phyloP scores from a whole-genome alignment of 2,797 vertebrate genomes.

The Simalia tracyae region DNA sequence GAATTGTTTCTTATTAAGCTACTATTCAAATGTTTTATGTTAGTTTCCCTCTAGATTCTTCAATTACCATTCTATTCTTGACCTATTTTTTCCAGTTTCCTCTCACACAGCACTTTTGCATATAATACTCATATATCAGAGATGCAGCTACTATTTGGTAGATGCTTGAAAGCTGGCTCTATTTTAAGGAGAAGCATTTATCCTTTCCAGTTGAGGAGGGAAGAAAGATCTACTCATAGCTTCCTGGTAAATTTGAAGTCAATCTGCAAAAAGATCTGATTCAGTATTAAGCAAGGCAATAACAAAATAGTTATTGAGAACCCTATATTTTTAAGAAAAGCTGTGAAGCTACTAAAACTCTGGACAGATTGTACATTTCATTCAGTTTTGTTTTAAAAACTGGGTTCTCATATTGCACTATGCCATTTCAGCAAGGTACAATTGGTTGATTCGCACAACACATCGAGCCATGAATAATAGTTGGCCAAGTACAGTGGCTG shows the following conservation, averaged over 20 bases:
- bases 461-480: not conserved
- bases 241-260: not conserved
- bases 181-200: not conserved
- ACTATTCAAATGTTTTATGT: conserved; percentile 11
- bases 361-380: not conserved
- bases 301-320: not conserved
- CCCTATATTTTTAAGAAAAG: not conserved
- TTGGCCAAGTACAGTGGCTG: not conserved
- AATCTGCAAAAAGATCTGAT: not conserved
- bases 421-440: not conserved
- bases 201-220: not conserved
- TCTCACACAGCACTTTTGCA: not conserved
- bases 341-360: not conserved
- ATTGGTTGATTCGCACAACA: not conserved
- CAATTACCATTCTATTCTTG: conserved; percentile 19
- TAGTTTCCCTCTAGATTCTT: conserved; percentile 1
- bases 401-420: not conserved
- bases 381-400: not conserved
- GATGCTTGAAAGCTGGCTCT: not conserved
- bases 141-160: not conserved
- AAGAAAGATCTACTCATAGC: not conserved
- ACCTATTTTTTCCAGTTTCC: conserved; percentile 16
- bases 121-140: conserved; percentile 12
- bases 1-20: conserved; percentile 14
- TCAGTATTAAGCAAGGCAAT: not conserved